Base-by-base conservation (phyloP, 92 coral and sea anemone species). In the Umimayanthus chanpuru region DNA sequence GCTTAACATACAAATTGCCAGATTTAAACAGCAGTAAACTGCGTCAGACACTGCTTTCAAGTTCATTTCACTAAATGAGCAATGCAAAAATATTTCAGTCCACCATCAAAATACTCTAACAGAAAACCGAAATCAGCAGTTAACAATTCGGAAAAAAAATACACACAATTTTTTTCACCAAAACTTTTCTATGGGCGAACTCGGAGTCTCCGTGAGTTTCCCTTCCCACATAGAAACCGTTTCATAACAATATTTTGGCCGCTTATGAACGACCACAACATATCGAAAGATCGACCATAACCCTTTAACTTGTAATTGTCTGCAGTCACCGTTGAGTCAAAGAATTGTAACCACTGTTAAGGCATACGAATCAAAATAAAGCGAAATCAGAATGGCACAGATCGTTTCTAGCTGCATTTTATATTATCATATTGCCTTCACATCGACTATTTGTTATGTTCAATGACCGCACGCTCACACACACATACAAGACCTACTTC, bases 361-460 rank as follows among this genome's bases (percentile, higher is more conserved):
- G 89, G 40, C 82, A 47, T 61, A 61, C 44, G 23, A 64, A 16
- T 39, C 77, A 79, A 76, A 38, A 61, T 80, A 66, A 50, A 43
- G 86, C 79, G 91, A 89, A 91, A 91, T 85, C 77, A 49, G 87
- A 79, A 80, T 74, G 56, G 41, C 72, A 79, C 32, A 77, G 73
- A 80, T 26, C 91, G 81, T 68, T 80, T 71, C 49, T 88, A 49
- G 84, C 84, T 66, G 70, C 76, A 64, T 79, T 80, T 68, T 30
- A 83, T 80, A 82, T 88, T 88, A 88, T 88, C 90, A 88, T 80
- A 88, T 81, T 88, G 90, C 90, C 77, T 53, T 30, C 90, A 68
- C 85, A 81, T 88, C 90, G 90, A 8, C 85, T 83, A 72, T 70
- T 83, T 75, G 79, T 39, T 44, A 83, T 83, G 87, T 83, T 83